Conservation (phyloP, 2,888 invertebrate species). For the Ormyrus pomaceus region DNA sequence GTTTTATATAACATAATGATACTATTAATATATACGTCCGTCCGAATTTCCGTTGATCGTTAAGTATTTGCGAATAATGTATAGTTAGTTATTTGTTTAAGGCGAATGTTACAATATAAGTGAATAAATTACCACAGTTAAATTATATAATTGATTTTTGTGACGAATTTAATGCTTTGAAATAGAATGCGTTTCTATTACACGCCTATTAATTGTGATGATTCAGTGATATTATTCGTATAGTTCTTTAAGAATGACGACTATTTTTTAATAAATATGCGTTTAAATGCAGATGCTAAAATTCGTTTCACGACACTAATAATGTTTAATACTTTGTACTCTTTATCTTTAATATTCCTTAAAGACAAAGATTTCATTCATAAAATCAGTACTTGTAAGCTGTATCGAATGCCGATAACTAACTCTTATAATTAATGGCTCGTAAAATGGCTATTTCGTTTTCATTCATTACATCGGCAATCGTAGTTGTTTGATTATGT, state of each 20-base stretch:
- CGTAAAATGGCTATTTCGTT: no score
- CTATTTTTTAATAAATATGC: conserved; percentile 53
- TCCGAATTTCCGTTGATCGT: conserved; percentile 42
- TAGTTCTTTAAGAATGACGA: conserved; percentile 40
- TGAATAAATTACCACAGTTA: not conserved
- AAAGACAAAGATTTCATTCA: conserved; percentile 7
- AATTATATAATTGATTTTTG: conserved; percentile 16
- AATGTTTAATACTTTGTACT: conserved; percentile 7
- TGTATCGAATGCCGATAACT: not conserved
- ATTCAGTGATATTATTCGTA: conserved; percentile 51
- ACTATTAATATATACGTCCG: conserved; percentile 44
- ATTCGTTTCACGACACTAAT: conserved; percentile 29
- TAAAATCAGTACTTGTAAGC: conserved; percentile 3
- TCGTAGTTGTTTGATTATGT: no score
- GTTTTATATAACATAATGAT: conserved; percentile 15
- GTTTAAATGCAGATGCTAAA: conserved; percentile 32
- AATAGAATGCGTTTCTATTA: conserved; percentile 26
- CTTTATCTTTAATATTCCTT: conserved; percentile 10
- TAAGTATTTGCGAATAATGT: conserved; percentile 22
- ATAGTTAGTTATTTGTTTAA: conserved; percentile 18
- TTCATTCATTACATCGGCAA: no score
- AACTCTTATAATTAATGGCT: no score
- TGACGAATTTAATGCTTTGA: conserved; percentile 36
- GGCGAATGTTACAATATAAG: not conserved
- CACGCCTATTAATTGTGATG: conserved; percentile 50